These are phyloP conservation scores for Nephila pilipes DNA, from an alignment of 1,140 invertebrate species.

Conservation along the genomic window DNA sequence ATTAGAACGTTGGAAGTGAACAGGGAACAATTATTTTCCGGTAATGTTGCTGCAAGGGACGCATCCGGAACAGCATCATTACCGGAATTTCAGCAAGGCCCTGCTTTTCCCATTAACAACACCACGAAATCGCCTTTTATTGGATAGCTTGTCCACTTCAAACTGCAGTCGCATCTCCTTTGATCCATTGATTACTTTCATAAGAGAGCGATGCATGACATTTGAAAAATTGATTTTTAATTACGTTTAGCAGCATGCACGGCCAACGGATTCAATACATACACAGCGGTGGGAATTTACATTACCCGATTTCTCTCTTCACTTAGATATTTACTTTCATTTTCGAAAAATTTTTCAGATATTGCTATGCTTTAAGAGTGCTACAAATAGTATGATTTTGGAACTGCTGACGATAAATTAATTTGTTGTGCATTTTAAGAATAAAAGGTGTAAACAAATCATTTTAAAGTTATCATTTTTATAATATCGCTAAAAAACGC, in stretches of 20 bases:
- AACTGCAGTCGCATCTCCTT: constrained; percentile 59
- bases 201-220: constrained; percentile 50
- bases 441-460: not conserved
- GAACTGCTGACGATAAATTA: not conserved
- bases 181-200: constrained; percentile 63
- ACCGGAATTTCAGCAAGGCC: constrained; percentile 71
- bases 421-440: not conserved
- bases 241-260: constrained; percentile 50
- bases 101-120: constrained; percentile 73
- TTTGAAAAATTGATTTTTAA: constrained; percentile 75
- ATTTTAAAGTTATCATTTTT: not conserved
- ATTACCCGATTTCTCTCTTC: not conserved
- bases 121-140: constrained; percentile 69
- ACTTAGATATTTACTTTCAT: not conserved
- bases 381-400: not conserved
- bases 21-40: constrained; percentile 75
- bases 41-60: constrained; percentile 69
- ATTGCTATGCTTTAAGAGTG: not conserved
- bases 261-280: not conserved
- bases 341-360: constrained; percentile 15
- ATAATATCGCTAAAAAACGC: too few species aligned
- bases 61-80: constrained; percentile 74
- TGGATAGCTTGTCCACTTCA: constrained; percentile 76
- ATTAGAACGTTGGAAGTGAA: constrained; percentile 72
- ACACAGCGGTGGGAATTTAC: not conserved